phyloP scores from a whole-genome alignment of 2,888 invertebrate species.

The Gandaritis pyraliata region DNA sequence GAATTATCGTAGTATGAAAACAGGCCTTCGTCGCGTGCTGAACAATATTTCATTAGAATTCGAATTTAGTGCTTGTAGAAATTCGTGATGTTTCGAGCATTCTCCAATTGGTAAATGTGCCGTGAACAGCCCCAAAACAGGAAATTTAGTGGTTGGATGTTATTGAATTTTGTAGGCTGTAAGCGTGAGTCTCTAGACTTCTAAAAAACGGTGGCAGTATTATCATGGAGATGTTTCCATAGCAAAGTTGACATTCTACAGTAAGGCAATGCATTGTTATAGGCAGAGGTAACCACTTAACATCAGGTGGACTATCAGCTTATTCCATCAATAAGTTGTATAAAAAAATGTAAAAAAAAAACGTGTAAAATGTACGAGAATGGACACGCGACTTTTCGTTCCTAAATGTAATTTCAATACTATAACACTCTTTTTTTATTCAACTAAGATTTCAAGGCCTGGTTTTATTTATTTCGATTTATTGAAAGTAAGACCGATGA shows the following conservation, averaged over 20 bases:
- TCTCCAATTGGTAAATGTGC: conserved; percentile 39
- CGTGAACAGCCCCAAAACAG: conserved; percentile 31
- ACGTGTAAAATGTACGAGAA: too few species aligned
- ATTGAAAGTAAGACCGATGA: background rate
- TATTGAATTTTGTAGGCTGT: conserved; percentile 27
- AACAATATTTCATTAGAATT: conserved; percentile 59
- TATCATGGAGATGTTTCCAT: too few species aligned
- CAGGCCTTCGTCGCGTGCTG: conserved; percentile 49
- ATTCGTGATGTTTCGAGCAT: conserved; percentile 42
- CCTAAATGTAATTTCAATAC: too few species aligned
- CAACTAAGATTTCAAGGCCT: too few species aligned
- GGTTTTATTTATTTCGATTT: background rate
- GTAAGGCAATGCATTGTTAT: too few species aligned
- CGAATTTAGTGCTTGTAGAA: conserved; percentile 54
- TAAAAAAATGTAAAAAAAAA: too few species aligned
- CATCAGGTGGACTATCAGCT: too few species aligned
- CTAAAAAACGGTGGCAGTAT: background rate
- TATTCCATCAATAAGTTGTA: too few species aligned
- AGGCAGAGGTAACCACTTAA: too few species aligned
- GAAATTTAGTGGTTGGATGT: conserved; percentile 28
- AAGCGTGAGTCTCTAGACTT: background rate
- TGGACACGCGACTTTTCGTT: too few species aligned
- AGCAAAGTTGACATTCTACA: too few species aligned
- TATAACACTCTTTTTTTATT: too few species aligned
- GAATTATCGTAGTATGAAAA: conserved; percentile 45